Evolutionary conservation across 2,888 invertebrate species (phyloP).

Genomic region (Chalcosyrphus nemorum): DNA sequence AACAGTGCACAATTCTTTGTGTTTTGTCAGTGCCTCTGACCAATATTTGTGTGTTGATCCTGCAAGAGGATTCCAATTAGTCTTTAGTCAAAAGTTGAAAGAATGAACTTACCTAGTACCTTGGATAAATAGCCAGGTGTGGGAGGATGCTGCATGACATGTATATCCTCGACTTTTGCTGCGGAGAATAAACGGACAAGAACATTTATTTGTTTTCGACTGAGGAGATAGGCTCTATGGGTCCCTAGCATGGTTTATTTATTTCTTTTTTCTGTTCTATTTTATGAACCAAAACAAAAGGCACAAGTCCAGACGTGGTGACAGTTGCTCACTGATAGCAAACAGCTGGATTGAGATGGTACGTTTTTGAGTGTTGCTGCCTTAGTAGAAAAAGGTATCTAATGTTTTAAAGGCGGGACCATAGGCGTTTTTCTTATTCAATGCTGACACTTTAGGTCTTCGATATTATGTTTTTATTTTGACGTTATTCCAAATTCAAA

Average conservation of each 20-base stretch:
- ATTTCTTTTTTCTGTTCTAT: background rate
- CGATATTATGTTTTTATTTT: too few species aligned
- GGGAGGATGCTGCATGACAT: constrained; percentile 20
- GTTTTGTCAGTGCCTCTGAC: constrained; percentile 76
- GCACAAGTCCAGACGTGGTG: background rate
- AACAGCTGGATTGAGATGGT: background rate
- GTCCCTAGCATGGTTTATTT: constrained; percentile 48
- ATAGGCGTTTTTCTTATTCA: too few species aligned
- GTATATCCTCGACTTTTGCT: constrained; percentile 35
- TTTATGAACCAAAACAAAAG: background rate
- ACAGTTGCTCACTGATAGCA: background rate
- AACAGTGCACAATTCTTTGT: constrained; percentile 77
- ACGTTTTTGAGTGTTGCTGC: background rate
- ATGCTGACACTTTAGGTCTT: too few species aligned
- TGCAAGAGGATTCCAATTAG: constrained; percentile 9
- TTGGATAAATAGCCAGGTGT: constrained; percentile 42
- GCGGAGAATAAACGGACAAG: constrained; percentile 35
- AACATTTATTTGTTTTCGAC: constrained; percentile 33
- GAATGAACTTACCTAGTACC: constrained; percentile 41
- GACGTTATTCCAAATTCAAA: too few species aligned
- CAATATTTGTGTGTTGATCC: constrained; percentile 77
- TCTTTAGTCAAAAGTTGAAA: too few species aligned
- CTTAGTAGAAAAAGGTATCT: too few species aligned
- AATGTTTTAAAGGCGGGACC: too few species aligned
- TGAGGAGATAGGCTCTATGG: background rate